phyloP scores from a whole-genome alignment of 1,140 invertebrate genomes.

The Pantala flavescens region DNA sequence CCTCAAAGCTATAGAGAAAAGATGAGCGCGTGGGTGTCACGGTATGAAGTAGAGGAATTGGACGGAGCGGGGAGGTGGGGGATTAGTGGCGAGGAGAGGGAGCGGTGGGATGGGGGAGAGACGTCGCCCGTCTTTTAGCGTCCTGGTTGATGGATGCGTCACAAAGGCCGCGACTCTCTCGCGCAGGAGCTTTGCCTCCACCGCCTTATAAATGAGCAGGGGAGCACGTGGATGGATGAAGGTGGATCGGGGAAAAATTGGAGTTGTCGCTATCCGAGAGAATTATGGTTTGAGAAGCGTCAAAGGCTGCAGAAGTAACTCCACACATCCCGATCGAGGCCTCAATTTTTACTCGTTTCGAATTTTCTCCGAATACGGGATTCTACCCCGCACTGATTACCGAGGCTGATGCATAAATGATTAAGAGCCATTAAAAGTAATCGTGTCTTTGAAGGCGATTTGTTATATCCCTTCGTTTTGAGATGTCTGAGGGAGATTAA shows the following conservation, averaged over 20 bases:
- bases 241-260: slow-evolving; percentile 1
- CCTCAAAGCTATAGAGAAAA: background rate
- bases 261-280: background rate
- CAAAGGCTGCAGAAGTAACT: no score
- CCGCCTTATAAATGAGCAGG: background rate
- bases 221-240: background rate
- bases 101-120: background rate
- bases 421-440: no score
- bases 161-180: background rate
- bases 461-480: no score
- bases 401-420: no score
- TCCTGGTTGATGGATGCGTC: background rate
- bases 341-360: no score
- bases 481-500: no score
- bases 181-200: background rate
- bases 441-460: no score
- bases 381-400: no score
- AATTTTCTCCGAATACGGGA: no score
- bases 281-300: background rate
- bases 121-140: slow-evolving; percentile 1
- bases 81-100: background rate
- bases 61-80: background rate
- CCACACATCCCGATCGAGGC: no score
- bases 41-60: background rate
- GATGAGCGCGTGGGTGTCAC: background rate